Evolutionary conservation across 2,888 invertebrate genomes (phyloP), one percentile per base, ranked within the genome.

Genomic region (Tanytarsus gracilentus): DNA sequence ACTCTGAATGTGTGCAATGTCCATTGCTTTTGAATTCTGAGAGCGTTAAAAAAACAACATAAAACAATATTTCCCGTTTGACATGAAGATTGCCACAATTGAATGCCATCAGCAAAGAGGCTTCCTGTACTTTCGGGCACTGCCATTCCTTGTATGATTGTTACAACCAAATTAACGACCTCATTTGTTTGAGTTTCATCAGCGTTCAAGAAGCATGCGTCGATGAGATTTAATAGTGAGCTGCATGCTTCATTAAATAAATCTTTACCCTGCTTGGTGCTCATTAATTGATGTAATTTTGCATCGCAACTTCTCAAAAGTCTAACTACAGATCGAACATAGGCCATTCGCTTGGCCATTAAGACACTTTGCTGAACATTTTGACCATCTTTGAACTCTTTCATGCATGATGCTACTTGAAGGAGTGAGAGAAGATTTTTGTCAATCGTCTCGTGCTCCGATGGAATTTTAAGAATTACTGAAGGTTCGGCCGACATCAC

Each of bases 401-500:
- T 40, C 56, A 65, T 64, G 7, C 61, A 62, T 40, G 62, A 63
- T 16, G 62, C 48, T 5, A 52, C 40, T 62, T 63, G 61, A 14
- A 64, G 48, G 21, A 64, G 61, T 7, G 62, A 62, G 16, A 44
- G 27, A 25, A 82, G 75, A 40, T 80, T 78, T 52, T 75, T 73
- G 67, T 84, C 83, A 52, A 81, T 75, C 62, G 79, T 77, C 65
- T 78, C 74, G 61, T 73, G 76, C 61, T 73, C 72, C 1, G 68
- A 64, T 62, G 77, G 77, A 27, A 73, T 68, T 65, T 74, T 75
- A 21, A 87, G 73, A 29, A 86, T 77, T 62, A 85, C 84, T 56
- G 78, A 74, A 0, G 86, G 81, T 71, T 88, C 85, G 66, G 83
- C 82, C 63, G 82, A 82, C 77, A 82, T 81, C 7, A 86, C 79